Conservation (phyloP, 2,113 vertebrate species). For the Mastomys natalensis region DNA sequence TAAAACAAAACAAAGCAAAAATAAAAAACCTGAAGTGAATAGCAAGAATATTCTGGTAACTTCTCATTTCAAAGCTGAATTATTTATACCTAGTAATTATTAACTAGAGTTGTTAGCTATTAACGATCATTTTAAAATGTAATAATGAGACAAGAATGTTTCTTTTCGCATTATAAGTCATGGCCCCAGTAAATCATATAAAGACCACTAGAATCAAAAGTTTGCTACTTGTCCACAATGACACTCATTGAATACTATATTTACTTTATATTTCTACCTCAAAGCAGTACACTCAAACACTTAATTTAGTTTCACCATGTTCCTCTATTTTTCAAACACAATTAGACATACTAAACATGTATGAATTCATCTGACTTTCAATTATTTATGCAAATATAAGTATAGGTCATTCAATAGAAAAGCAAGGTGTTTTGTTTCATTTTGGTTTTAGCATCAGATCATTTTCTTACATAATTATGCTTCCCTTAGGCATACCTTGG, state of each 20-base stretch:
- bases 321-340: slow-evolving; percentile 51
- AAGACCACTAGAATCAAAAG: background rate
- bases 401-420: slow-evolving; percentile 21
- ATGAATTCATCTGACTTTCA: slow-evolving; percentile 46
- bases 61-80: background rate
- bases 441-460: background rate
- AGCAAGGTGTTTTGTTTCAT: background rate
- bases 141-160: background rate
- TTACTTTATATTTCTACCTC: background rate
- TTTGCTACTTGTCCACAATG: background rate
- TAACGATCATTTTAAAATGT: background rate
- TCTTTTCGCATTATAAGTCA: background rate
- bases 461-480: background rate
- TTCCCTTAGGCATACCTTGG: slow-evolving; percentile 5
- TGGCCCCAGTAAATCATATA: background rate
- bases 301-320: slow-evolving; percentile 38
- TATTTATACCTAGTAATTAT: background rate
- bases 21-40: background rate
- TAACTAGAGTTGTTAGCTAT: background rate
- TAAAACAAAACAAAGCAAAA: background rate
- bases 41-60: background rate
- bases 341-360: slow-evolving; percentile 51
- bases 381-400: slow-evolving; percentile 45
- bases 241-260: background rate
- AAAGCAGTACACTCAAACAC: background rate